Evolutionary conservation across 2,113 vertebrate species (phyloP).

Genomic region (zebrafish (Danio rerio)): GRCz12tu NC_133197.1:12242001-12242500

Average conservation of each 20-base stretch:
- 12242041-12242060: too few relatives aligned
- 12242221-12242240: background rate
- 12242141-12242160: background rate
- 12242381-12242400: too few relatives aligned
- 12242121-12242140: background rate
- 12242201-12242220: background rate
- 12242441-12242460: too few relatives aligned
- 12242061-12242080: too few relatives aligned
- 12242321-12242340: slow-evolving; percentile 45
- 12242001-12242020: too few relatives aligned
- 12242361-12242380: background rate
- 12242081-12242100: background rate
- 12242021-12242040: too few relatives aligned
- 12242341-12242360: slow-evolving; percentile 33
- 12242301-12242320: slow-evolving; percentile 22
- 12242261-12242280: slow-evolving; percentile 37
- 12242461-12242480: too few relatives aligned
- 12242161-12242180: background rate
- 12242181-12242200: background rate
- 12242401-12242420: too few relatives aligned
- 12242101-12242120: background rate
- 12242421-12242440: too few relatives aligned
- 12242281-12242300: slow-evolving; percentile 28
- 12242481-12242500: too few relatives aligned
- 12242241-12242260: slow-evolving; percentile 44